A percentile compares a stretch with the other conserved stretches of the same genome.
Evolutionary conservation across 1,140 invertebrate genomes (phyloP).

Genomic region (Goniozus legneri): DNA sequence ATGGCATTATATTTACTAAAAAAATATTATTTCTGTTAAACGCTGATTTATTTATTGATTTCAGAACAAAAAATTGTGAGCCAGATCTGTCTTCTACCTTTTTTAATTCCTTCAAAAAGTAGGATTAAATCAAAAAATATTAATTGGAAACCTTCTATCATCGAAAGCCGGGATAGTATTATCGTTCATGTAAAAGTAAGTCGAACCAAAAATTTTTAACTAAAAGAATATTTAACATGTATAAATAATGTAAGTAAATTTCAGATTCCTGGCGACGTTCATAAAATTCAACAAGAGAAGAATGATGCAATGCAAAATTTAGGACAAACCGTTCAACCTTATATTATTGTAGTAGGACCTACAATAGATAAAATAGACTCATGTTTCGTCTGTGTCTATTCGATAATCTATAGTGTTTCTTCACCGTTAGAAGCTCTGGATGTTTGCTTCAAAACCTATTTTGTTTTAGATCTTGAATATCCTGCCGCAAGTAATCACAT

Average conservation of each 20-base stretch:
- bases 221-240: neutral
- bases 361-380: neutral
- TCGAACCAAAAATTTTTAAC: neutral
- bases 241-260: neutral
- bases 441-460: constrained; percentile 7
- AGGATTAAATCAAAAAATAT: neutral
- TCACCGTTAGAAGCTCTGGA: constrained; percentile 5
- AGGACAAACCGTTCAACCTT: constrained; percentile 9
- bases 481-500: constrained; percentile 7
- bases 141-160: neutral
- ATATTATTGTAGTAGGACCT: constrained; percentile 9
- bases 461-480: constrained; percentile 4
- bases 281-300: neutral
- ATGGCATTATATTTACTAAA: too few relatives aligned
- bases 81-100: neutral
- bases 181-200: constrained; percentile 2
- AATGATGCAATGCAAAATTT: neutral
- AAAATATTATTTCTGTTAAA: too few relatives aligned
- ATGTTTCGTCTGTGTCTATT: constrained; percentile 4
- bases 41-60: neutral
- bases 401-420: neutral
- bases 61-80: neutral
- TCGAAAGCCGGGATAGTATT: neutral
- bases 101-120: neutral
- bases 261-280: constrained; percentile 8